Evolutionary conservation across 2,888 invertebrate genomes (phyloP), one percentile per base, ranked within the genome.

Genomic region (Clepsis dumicolana): DNA sequence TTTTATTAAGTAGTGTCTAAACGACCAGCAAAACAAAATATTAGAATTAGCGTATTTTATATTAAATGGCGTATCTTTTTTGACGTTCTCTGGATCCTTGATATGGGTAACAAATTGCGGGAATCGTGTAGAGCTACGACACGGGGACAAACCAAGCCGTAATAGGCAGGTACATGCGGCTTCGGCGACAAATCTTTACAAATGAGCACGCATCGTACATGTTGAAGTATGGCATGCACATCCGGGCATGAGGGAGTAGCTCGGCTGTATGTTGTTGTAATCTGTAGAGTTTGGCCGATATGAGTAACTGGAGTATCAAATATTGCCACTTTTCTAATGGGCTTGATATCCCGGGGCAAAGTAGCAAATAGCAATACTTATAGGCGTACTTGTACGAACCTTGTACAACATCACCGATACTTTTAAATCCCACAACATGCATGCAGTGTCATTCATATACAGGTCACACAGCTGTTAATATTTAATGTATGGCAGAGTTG

Each of bases 151-250:
- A 29, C 24, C 57, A 25, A 68, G 60, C 53, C 64, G 53, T 44
- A 64, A 64, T 69, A 64, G 59, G 53, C 44, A 64, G 53, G 59
- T 64, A 54, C 35, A 48, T 67, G 67, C n/a, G 54, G 64, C 60
- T 64, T 60, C 24, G 29, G 35, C 52, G 53, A 53, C 64, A 64
- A 61, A 64, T 69, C 69, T 54, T 69, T 56, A 69, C 53, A 69
- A 69, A 69, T 53, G 64, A 60, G 59, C 29, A 41, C 52, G n/a
- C 29, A 25, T 59, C 62, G 21, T n/a, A 38, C 38, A 24, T 14
- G 57, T 21, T 57, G 57, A 57, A 57, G 38, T 18, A 21, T 24
- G 14, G 24, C 57, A 32, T 57, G 21, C 38, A 38, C 57, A 38
- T 1, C 14, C 25, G 14, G 4, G 53, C 57, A 8, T 35, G 14